These are phyloP conservation scores for Tubulanus polymorphus DNA, from an alignment of 2,888 invertebrate genomes.

Conservation along the genomic window DNA sequence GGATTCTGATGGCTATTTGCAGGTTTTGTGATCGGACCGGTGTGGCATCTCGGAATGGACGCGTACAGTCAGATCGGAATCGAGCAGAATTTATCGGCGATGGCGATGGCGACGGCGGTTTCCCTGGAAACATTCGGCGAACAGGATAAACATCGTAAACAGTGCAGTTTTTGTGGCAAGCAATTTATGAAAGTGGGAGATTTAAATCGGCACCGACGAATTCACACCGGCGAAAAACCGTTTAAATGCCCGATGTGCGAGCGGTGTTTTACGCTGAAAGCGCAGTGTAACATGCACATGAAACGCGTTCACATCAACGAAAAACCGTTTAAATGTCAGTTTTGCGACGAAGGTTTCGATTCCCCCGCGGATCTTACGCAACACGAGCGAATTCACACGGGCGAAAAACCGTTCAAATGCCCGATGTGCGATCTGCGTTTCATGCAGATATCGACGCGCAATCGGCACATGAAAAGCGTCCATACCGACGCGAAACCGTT, in stretches of 20 bases:
- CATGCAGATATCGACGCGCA: too few relatives aligned
- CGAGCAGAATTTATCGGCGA: too few relatives aligned
- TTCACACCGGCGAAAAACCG: background rate
- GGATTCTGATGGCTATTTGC: too few relatives aligned
- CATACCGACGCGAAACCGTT: background rate
- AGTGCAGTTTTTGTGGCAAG: conserved; percentile 1
- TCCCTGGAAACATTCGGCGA: too few relatives aligned
- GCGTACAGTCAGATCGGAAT: too few relatives aligned
- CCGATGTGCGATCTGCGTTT: background rate
- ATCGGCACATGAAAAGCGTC: too few relatives aligned
- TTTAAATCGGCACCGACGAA: background rate
- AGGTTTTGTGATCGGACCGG: too few relatives aligned
- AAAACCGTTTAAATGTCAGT: background rate
- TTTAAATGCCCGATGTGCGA: background rate
- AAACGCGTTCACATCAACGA: background rate
- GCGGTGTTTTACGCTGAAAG: background rate
- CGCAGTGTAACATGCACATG: background rate
- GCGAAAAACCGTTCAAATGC: background rate
- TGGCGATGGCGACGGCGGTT: too few relatives aligned
- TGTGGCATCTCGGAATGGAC: too few relatives aligned
- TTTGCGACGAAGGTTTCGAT: background rate
- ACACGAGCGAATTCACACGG: background rate
- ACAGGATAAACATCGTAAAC: too few relatives aligned
- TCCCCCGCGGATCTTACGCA: background rate
- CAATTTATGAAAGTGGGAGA: background rate